Percentiles rank a stretch among this genome's conserved stretches.
Conservation (phyloP, 1,140 invertebrate genomes). For the Drosophila kepulauana region DNA sequence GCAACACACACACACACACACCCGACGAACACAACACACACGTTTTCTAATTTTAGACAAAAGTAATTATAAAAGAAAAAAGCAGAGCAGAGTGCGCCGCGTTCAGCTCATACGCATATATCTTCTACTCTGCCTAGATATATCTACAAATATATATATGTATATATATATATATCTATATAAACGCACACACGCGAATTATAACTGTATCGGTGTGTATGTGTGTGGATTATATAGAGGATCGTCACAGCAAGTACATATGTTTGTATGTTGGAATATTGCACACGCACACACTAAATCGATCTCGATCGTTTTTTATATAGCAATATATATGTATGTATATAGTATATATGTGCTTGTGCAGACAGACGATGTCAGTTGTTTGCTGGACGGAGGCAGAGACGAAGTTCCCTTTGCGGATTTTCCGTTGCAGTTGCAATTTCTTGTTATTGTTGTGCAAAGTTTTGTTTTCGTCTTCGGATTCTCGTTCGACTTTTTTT, state of each 20-base stretch:
- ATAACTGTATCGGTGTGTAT: constrained; percentile 35
- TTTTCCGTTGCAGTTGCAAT: constrained; percentile 18
- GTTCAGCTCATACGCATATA: constrained; percentile 79
- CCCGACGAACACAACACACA: constrained; percentile 73
- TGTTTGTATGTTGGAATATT: constrained; percentile 22
- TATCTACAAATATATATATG: constrained; percentile 46
- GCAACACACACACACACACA: constrained; percentile 31
- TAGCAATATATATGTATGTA: constrained; percentile 25
- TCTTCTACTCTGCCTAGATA: constrained; percentile 75
- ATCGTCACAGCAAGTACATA: constrained; percentile 64
- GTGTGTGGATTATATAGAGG: constrained; percentile 64
- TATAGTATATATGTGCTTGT: constrained; percentile 42
- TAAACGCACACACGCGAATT: constrained; percentile 2
- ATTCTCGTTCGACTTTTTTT: neutral
- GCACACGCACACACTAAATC: constrained; percentile 54
- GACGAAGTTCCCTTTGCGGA: constrained; percentile 19
- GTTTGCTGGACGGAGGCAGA: constrained; percentile 48
- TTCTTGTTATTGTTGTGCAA: constrained; percentile 30
- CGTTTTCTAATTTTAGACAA: constrained; percentile 85
- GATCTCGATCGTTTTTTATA: constrained; percentile 62
- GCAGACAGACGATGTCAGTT: constrained; percentile 68
- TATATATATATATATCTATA: constrained; percentile 28
- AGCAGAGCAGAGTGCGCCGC: constrained; percentile 81
- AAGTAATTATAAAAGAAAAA: constrained; percentile 85
- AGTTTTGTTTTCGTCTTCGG: constrained; percentile 27